Base-by-base conservation (phyloP, 2,113 vertebrate genomes). In the Myotis davidii region DNA sequence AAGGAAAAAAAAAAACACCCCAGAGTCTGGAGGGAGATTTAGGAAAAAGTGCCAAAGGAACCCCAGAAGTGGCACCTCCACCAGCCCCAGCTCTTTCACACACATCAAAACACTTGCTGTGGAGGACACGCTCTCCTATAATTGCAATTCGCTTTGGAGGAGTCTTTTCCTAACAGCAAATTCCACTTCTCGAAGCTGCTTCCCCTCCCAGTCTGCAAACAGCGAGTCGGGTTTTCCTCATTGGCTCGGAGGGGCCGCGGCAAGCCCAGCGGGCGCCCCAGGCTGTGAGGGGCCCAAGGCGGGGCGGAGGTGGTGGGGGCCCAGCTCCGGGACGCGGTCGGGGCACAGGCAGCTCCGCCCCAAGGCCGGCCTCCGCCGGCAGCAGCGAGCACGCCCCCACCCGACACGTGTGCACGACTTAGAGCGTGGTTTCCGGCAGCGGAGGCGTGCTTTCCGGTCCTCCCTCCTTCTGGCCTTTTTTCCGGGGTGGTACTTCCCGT, bases 401-500 rank as follows among this genome's bases (percentile, higher is more conserved):
- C 34, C 1, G 32, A 50, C 65, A 45, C 45, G 5, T 50, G 27
- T 20, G 8, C 52, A 39, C 6, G 20, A 11, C 59, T 32, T 16
- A 12, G 37, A 88, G 73, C 50, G 88, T 92, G 85, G 50, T 20
- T 96, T 95, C 82, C 76, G 77, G 50, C 56, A 3, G 6, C 9
- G 14, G 42, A 34, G 59, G 45, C 45, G 14, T 17, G 65, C 1
- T 14, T 96, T 94, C 86, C 89, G 83, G 65, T 76, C 32, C 37
- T 39, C 17, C 17, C 18, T 10, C 25, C 23, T 0, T 16, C 11
- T 25, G 1, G 0, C 8, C 34, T 78, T 54, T 9, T 25, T 96
- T 96, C 96, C 92, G 90, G 96, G 96, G 94, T 12, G 95, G 97
- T 88, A 95, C 90, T 97, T 97, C 97, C 97, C 77, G 32, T 14